Base-by-base conservation (phyloP, 2,888 invertebrate genomes). In the Lypha dubia region DNA sequence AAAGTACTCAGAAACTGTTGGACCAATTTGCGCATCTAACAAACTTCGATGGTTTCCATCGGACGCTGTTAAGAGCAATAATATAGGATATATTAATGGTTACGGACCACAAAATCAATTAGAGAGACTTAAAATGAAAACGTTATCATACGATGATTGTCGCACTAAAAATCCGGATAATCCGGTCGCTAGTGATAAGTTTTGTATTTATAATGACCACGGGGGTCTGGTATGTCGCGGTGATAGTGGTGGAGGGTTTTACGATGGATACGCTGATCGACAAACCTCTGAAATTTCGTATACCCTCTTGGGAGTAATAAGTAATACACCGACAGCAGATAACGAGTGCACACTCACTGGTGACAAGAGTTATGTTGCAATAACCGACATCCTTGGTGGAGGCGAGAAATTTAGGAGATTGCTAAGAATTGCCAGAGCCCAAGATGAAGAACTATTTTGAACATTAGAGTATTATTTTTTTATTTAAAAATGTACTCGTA, bases 211-310 rank as follows among this genome's bases (percentile, higher is more conserved):
- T 2, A 88, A 85, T 56, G 63, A 65, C 3, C 58, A 79, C 3
- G 73, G 84, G 32, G 88, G 86, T 35, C 60, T 81, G 4, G 83
- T 88, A 0, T 90, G 90, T 44, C 58, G 85, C 17, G 89, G 89
- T 17, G 89, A 90, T 46, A 89, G 89, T 85, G 91, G 90, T 15
- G 89, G 89, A 0, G 90, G 89, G 17, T 88, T 89, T 67, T 79
- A 85, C 17, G 49, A 15, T 8, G 20, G 32, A 13, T 11, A 5
- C 0, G 3, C 0, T 0, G 0, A 84, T 86, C 6, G 73, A 79
- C 51, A 84, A 41, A 44, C 20, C 13, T 13, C 7, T 9, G 51
- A 68, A 58, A 38, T 74, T 22, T 51, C 38, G 63, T 68, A 15
- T 87, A 86, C 82, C 60, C 73, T 90, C 13, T 86, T 88, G 81